Base-by-base conservation (phyloP, 1,140 invertebrate species). In the Lordiphosa stackelbergi region DNA sequence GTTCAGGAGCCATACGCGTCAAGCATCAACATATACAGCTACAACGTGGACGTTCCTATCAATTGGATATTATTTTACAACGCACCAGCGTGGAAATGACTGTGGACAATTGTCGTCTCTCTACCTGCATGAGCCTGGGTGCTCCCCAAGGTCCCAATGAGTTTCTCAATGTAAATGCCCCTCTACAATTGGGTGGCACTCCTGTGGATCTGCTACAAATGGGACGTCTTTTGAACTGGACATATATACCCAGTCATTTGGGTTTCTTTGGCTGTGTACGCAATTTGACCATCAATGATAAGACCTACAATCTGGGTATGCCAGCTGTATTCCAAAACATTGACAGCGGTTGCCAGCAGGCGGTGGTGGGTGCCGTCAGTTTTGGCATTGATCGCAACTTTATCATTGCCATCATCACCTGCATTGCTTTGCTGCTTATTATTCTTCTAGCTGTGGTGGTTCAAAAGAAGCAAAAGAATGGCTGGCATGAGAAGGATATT, bases 131-230 rank as follows among this genome's bases (percentile, higher is more conserved):
- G 89, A 91, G 90, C 62, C 88, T 94, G 4, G 91, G 90, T 9
- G 91, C 91, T 2, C 94, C 95, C 0, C 89, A 89, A 13, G 93
- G 93, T 1, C 89, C 91, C 2, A 93, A 94, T 66, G 91, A 94
- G 83, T 93, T 94, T 68, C 88, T 98, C 0, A 97, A 97, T 78
- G 94, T 97, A 0, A 97, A 97, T 85, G 92, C 94, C 0, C 95
- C 96, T 1, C 88, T 98, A 11, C 95, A 97, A 88, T 64, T 98
- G 6, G 97, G 96, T 11, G 96, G 96, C 7, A 90, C 92, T 0
- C 90, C 91, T 35, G 89, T 92, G 24, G 91, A 94, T 68, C 86
- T 94, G 3, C 78, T 87, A 2, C 81, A 89, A 12, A 88, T 95
- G 2, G 90, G 90, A 2, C 83, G 88, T 0, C 85, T 89, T 5